Evolutionary conservation across 2,797 vertebrate genomes (phyloP).

Genomic region (Discoglossus pictus): DNA sequence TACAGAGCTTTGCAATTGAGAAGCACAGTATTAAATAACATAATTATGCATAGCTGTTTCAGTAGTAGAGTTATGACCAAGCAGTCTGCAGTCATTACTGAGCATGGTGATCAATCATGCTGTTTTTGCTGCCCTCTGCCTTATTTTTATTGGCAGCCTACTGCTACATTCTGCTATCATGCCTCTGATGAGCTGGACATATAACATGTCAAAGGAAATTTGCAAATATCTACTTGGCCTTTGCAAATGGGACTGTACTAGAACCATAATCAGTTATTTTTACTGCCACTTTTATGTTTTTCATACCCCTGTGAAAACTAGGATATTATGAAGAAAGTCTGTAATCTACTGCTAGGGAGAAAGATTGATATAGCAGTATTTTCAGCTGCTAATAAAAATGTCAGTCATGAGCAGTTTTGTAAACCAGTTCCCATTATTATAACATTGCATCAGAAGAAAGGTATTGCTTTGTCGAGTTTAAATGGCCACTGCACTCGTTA

Average conservation of each 20-base stretch:
- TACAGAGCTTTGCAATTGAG: conserved; percentile 23
- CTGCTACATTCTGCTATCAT: conserved; percentile 20
- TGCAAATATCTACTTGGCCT: background rate
- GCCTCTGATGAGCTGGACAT: background rate
- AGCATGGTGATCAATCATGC: conserved; percentile 21
- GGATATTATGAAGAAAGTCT: background rate
- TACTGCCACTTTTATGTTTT: conserved; percentile 22
- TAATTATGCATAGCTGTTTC: conserved; percentile 25
- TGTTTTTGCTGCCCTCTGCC: conserved; percentile 12
- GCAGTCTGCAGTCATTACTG: conserved; percentile 29
- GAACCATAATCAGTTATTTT: background rate
- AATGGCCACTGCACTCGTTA: no score
- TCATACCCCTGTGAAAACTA: background rate
- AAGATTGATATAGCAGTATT: background rate
- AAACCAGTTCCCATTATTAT: no score
- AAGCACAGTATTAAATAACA: conserved; percentile 26
- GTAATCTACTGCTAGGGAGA: background rate
- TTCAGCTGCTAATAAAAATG: background rate
- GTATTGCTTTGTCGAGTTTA: no score
- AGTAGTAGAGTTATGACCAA: conserved; percentile 3
- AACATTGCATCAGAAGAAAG: no score
- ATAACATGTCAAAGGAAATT: conserved; percentile 2
- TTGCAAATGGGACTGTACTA: background rate
- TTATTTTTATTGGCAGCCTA: conserved; percentile 21
- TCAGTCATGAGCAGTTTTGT: no score